phyloP scores from a whole-genome alignment of 2,888 invertebrate genomes.

The Nemurella pictetii region DNA sequence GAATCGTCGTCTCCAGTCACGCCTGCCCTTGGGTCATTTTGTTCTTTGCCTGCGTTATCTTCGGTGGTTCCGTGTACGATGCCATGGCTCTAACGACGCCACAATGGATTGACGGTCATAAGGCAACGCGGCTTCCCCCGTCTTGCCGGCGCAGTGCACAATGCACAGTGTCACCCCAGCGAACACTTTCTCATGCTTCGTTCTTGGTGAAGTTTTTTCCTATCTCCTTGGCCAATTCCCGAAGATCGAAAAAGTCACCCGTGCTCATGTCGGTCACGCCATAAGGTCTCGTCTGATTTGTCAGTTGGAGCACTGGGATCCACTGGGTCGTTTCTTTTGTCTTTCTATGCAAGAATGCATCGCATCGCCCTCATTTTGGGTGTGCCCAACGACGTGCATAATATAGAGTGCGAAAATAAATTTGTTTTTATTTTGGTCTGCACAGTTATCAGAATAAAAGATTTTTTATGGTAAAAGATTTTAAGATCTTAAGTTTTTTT shows the following conservation, averaged over 20 bases:
- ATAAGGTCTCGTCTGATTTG: neutral
- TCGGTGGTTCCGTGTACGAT: neutral
- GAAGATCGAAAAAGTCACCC: neutral
- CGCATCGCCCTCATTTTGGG: constrained; percentile 30
- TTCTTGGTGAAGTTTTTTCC: constrained; percentile 1
- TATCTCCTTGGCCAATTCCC: neutral
- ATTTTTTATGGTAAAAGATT: no score
- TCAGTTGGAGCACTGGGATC: neutral
- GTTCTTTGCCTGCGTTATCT: neutral
- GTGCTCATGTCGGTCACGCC: constrained; percentile 15
- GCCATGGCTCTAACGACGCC: neutral
- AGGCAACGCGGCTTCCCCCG: neutral
- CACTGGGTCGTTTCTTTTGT: constrained; percentile 18
- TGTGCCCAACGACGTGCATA: constrained; percentile 29
- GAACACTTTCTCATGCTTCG: neutral
- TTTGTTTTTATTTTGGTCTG: constrained; percentile 39
- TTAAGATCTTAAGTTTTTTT: no score
- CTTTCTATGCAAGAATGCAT: constrained; percentile 31
- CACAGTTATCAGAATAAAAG: constrained; percentile 33
- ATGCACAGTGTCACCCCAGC: neutral
- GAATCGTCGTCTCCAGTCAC: neutral
- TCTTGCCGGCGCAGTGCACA: neutral
- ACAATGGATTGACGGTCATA: neutral
- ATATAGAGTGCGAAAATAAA: constrained; percentile 37
- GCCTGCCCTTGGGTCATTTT: neutral